Percentiles rank a stretch among this genome's conserved stretches.
Conservation (phyloP, 2,113 vertebrate genomes). For the Castor canadensis region DNA sequence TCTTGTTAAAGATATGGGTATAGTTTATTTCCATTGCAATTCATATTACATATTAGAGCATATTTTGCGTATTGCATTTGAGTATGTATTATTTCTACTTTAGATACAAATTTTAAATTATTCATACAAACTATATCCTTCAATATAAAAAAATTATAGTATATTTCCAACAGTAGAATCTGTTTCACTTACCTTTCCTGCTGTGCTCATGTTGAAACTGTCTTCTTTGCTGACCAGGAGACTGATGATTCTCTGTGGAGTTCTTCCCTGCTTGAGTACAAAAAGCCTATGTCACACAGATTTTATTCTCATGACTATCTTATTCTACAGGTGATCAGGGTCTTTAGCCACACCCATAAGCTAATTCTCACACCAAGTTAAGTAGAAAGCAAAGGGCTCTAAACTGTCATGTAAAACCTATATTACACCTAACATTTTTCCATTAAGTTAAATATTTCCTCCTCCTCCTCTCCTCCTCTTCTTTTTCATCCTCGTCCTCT, state of each 20-base stretch:
- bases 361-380: background rate
- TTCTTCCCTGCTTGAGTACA: background rate
- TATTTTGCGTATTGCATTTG: background rate
- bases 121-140: background rate
- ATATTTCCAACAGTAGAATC: too few species aligned
- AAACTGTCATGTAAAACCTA: background rate
- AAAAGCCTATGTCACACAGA: too few species aligned
- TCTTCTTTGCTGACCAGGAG: background rate
- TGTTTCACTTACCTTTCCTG: too few species aligned
- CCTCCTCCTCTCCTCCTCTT: too few species aligned
- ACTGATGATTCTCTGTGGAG: background rate
- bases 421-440: background rate
- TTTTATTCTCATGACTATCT: background rate
- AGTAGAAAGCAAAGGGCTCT: background rate
- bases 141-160: background rate
- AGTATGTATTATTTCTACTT: background rate
- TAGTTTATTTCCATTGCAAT: background rate
- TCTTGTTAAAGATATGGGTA: background rate
- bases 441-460: background rate
- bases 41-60: background rate
- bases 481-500: too few species aligned
- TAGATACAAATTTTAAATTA: background rate
- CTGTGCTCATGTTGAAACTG: slow-evolving; percentile 76
- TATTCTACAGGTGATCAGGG: background rate
- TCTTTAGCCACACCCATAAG: background rate